Base-by-base conservation (phyloP, 2,888 invertebrate species). In the Lepas anatifera region DNA sequence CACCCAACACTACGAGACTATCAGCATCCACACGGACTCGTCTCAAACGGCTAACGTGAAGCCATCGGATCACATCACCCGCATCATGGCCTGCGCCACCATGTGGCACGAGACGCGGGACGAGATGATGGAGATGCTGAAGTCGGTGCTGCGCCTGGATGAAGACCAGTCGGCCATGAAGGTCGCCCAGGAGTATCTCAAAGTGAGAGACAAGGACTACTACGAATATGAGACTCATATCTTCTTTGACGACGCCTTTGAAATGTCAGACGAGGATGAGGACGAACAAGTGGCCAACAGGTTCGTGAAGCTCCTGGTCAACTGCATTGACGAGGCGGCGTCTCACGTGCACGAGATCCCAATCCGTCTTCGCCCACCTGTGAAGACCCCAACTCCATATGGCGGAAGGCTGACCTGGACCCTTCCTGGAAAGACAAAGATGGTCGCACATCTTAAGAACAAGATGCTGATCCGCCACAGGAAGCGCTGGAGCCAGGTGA, bases 21-120 rank as follows among this genome's bases (percentile, higher is more conserved):
- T 95, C 76, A 93, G 92, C n/a, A 92, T 92, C 69, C 92, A 92
- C 76, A 92, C 93, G 0, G 91, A 92, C 77, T 89, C 89, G 10
- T 83, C 82, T 70, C 67, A 72, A 13, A 89, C 90, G 0, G 87
- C 88, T 6, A 71, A 86, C 89, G n/a, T 86, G 87, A 92, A 91
- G 77, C 90, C 87, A 68, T 90, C 91, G 1, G 94, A 95, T 79
- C 88, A 89, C 75, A 93, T 95, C 70, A 93, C 95, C 1, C 86
- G 93, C 80, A 95, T 99, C 75, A 98, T 92, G 79, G 92, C 95
- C 43, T 98, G 98, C 81, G 91, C 91, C 66, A 99, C 98, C 75
- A 98, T 99, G 97, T 99, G 99, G 99, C 99, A 99, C 81, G 98
- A 99, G 82, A 98, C 94, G 46, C 89, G 89, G 79, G 94, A 92